Base-by-base conservation (phyloP, 2,888 invertebrate species). In the Hirtodrosophila cameraria region DNA sequence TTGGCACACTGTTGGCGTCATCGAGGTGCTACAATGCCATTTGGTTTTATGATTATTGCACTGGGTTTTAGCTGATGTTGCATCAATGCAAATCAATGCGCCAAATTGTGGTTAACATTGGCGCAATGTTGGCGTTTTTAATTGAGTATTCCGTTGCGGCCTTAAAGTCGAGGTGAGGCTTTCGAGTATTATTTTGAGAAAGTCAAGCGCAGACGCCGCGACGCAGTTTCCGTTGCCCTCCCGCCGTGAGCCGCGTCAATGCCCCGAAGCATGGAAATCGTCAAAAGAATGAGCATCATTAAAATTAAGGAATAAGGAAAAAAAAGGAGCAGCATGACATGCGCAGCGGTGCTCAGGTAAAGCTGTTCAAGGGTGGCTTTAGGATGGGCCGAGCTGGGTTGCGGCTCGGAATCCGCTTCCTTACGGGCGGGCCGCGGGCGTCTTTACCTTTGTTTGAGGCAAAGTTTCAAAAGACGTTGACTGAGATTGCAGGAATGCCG, bases 41-140 rank as follows among this genome's bases (percentile, higher is more conserved):
- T 81, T 70, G 72, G 49, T 83, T 83, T 83, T 87, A 83, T 80
- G 88, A 75, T 83, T 83, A 83, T 83, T 83, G 73, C 70, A 60
- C 36, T 61, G 39, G 46, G 65, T 35, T 46, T 27, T 15, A n/a
- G 57, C 6, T 31, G 13, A 68, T 60, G 65, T 52, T 52, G 75
- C 75, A 70, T 62, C 78, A 75, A 87, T 83, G 86, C 87, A 87
- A 83, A 87, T 87, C 77, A 74, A 81, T 70, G 59, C 63, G 68
- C 65, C 59, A 36, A 77, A 80, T 70, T 58, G 86, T 71, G 55
- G 55, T 68, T 63, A 58, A 67, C 77, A 73, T 63, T 66, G 77
- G 50, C 43, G 71, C 54, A 64, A 78, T 68, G 86, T 86, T 81
- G 78, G 85, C 75, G 75, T 84, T 82, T 72, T 78, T 79, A 82